Base-by-base conservation (phyloP, 2,113 vertebrate species). In the Myotis brandtii region DNA sequence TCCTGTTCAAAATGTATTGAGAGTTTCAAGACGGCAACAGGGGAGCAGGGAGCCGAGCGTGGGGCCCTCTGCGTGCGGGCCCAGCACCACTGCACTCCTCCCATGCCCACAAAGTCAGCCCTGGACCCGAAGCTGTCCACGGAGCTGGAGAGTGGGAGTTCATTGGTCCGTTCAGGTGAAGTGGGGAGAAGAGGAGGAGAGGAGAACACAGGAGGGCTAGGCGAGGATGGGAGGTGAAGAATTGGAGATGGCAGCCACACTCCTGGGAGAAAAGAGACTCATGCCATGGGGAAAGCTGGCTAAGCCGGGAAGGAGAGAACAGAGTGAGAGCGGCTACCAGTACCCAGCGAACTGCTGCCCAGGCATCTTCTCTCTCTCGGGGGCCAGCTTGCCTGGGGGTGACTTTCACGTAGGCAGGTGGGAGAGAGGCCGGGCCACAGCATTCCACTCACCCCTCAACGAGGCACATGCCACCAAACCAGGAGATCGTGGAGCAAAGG, bases 191-290 rank as follows among this genome's bases (percentile, higher is more conserved):
- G 12, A 17, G 9, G 11, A 32, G 50, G 67, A 48, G 48, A 43
- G 32, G 25, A 14, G 64, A 67, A 30, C 0, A 18, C 81, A 69
- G 64, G 2, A 13, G 30, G 40, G 0, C 17, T 70, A 86, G 12
- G 34, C 50, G 16, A 2, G 34, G 32, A 54, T 9, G 25, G 48
- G 67, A 82, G 56, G 17, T n/a, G 46, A 94, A 43, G 66, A 84
- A 43, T 10, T 6, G 40, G 59, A 86, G 48, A 89, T 3, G 43
- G 43, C 30, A n/a, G 18, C 34, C 40, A 40, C 16, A 6, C 43
- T 70, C 17, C 30, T 37, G 86, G 66, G 70, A 95, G 84, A 85
- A 94, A 97, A 90, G 23, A 95, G 66, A 82, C 20, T 16, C 43
- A n/a, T 6, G 13, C 11, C 56, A 30, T 40, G 25, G 43, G 72